phyloP scores from a whole-genome alignment of 92 coral and sea anemone species.

The Phenganax stokvisi region DNA sequence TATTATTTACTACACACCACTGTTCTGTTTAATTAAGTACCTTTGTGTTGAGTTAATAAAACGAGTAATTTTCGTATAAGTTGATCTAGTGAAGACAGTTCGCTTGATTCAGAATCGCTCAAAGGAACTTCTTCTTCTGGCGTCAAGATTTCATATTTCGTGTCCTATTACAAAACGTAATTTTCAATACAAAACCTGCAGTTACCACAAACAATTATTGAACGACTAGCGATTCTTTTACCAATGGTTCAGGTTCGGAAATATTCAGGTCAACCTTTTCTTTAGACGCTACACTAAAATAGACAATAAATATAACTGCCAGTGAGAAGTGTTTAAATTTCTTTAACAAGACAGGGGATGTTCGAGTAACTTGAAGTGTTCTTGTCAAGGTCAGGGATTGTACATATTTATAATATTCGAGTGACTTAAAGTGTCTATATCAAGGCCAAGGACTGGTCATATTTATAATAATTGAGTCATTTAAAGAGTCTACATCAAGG shows the following conservation, averaged over 20 bases:
- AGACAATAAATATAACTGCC: not conserved
- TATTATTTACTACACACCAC: too few relatives aligned
- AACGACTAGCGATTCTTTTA: not conserved
- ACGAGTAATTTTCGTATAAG: conserved; percentile 21
- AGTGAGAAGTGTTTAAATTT: too few relatives aligned
- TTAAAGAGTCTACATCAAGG: too few relatives aligned
- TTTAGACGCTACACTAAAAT: conserved; percentile 15
- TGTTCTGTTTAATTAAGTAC: not conserved
- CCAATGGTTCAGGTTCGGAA: conserved; percentile 19
- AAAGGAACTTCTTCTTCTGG: conserved; percentile 5
- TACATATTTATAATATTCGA: too few relatives aligned
- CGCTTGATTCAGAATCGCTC: not conserved
- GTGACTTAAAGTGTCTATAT: too few relatives aligned
- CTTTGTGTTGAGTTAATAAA: conserved; percentile 30
- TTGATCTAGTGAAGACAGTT: conserved; percentile 20
- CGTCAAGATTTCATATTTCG: not conserved
- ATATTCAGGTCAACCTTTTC: not conserved
- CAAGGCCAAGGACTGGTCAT: too few relatives aligned
- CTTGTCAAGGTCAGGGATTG: too few relatives aligned
- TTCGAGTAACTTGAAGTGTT: too few relatives aligned
- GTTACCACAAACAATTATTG: not conserved
- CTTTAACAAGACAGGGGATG: too few relatives aligned
- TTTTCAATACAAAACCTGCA: not conserved
- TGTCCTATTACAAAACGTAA: not conserved
- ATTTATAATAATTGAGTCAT: too few relatives aligned